These are phyloP conservation scores for Congeria kusceri DNA, from an alignment of 2,888 invertebrate genomes.

Conservation along the genomic window DNA sequence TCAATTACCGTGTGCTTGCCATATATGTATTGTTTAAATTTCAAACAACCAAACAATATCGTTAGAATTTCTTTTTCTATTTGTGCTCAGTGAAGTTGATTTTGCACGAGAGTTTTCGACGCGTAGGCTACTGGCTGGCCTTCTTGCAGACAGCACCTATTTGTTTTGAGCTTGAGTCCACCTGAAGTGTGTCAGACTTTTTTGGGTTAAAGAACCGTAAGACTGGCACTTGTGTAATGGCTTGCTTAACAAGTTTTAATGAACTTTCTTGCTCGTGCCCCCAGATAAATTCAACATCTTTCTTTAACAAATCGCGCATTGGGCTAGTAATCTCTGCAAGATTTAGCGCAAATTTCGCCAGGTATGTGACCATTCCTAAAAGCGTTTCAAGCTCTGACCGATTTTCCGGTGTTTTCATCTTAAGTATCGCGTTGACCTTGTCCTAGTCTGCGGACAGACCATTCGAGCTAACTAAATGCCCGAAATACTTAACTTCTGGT, in stretches of 20 bases:
- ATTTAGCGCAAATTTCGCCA: background rate
- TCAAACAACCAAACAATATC: too few relatives aligned
- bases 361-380: background rate
- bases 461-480: background rate
- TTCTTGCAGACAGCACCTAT: background rate
- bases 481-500: slow-evolving; percentile 3
- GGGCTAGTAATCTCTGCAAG: slow-evolving; percentile 1
- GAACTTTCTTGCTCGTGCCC: background rate
- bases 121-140: background rate
- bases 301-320: background rate
- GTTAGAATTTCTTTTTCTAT: background rate
- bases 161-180: background rate
- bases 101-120: background rate
- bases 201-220: background rate
- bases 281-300: background rate
- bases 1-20: background rate
- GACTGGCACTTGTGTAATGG: background rate
- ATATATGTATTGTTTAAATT: slow-evolving; percentile 1
- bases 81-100: background rate
- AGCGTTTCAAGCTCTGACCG: background rate
- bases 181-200: background rate
- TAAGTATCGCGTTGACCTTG: background rate
- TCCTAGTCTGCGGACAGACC: slow-evolving; percentile 8
- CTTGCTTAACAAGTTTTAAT: background rate
- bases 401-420: slow-evolving; percentile 3